phyloP scores from a whole-genome alignment of 2,797 vertebrate species.

The Acestrorhynchus altus region DNA sequence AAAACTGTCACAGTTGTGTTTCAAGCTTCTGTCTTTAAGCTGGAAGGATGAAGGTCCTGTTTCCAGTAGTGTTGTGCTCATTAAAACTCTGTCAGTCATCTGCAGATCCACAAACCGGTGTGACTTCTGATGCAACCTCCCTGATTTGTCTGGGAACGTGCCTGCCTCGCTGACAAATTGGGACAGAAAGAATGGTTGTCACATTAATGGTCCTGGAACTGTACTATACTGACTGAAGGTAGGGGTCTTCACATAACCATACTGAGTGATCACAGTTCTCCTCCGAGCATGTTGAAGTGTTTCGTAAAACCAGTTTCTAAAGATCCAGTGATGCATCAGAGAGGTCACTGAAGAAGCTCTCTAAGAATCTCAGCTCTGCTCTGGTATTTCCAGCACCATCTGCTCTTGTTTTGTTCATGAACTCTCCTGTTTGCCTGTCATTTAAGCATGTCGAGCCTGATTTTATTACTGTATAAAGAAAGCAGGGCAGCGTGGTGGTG shows the following conservation, averaged over 20 bases:
- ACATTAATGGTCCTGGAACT: neutral
- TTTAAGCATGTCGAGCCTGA: too few species aligned
- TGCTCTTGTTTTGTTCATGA: neutral
- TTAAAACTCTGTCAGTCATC: neutral
- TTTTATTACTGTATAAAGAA: too few species aligned
- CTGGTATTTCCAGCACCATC: neutral
- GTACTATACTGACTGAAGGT: neutral
- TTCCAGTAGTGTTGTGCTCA: neutral
- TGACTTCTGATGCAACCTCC: neutral
- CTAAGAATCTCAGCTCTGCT: neutral
- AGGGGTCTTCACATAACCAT: neutral
- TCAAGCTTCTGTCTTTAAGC: neutral
- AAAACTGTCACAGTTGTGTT: neutral
- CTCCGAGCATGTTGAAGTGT: neutral
- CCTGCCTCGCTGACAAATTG: neutral
- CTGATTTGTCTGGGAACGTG: neutral
- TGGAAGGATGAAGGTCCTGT: neutral
- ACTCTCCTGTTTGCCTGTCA: neutral
- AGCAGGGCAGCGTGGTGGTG: too few species aligned
- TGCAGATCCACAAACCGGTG: neutral
- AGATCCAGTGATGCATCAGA: neutral
- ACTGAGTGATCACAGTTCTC: neutral
- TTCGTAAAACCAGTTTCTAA: neutral
- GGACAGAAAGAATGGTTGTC: neutral
- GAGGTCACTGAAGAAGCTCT: neutral